Conservation (phyloP, 2,888 invertebrate species). For the Aethes cnicana region DNA sequence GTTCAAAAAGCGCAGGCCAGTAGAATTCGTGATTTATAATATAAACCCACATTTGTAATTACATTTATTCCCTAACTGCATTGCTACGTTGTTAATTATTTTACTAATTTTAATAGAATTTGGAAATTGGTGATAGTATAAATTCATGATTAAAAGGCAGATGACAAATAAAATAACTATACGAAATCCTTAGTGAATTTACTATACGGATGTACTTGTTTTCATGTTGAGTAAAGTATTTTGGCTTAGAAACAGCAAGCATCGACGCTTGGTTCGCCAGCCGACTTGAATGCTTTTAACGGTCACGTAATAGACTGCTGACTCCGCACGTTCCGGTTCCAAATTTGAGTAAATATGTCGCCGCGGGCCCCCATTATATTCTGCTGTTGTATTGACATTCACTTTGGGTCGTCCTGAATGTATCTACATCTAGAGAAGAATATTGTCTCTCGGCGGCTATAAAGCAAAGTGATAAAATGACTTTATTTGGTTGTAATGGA, state of each 20-base stretch:
- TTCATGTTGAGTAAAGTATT: conserved; percentile 18
- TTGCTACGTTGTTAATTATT: too few relatives aligned
- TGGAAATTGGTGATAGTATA: too few relatives aligned
- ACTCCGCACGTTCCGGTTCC: conserved; percentile 69
- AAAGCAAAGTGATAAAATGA: conserved; percentile 34
- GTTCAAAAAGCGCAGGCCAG: conserved; percentile 6
- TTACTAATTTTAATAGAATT: too few relatives aligned
- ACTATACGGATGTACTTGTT: conserved; percentile 9
- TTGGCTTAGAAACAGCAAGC: conserved; percentile 13
- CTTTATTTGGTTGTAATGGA: conserved; percentile 16
- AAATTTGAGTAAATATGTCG: conserved; percentile 74
- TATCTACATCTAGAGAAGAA: conserved; percentile 51
- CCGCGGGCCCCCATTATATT: conserved; percentile 59
- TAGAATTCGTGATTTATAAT: not conserved
- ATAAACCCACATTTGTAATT: too few relatives aligned
- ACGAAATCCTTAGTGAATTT: too few relatives aligned
- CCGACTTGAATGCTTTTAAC: conserved; percentile 65
- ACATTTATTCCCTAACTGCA: too few relatives aligned
- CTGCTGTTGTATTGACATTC: conserved; percentile 59
- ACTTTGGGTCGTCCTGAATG: conserved; percentile 58
- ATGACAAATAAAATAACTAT: too few relatives aligned
- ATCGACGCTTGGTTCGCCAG: conserved; percentile 11
- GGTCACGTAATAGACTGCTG: conserved; percentile 71
- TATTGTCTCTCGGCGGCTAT: conserved; percentile 46
- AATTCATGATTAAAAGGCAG: not conserved